These are phyloP conservation scores for Lomographa bimaculata DNA, from an alignment of 2,888 invertebrate species.

Conservation along the genomic window DNA sequence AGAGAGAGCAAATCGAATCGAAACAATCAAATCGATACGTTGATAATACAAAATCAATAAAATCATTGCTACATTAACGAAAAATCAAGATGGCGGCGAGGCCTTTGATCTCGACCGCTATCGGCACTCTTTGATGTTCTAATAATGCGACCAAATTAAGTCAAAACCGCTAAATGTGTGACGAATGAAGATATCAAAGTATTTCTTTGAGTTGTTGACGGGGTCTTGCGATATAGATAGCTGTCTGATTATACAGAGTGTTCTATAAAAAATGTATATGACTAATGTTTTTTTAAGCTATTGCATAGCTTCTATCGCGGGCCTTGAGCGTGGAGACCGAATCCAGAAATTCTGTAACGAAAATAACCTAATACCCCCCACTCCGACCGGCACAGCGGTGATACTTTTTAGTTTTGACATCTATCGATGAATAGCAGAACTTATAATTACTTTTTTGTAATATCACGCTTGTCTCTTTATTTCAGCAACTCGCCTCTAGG, in stretches of 20 bases:
- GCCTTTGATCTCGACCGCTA: conserved; percentile 64
- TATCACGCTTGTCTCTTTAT: too few relatives aligned
- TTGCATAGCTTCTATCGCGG: too few relatives aligned
- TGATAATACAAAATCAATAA: conserved; percentile 80
- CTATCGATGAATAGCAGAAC: too few relatives aligned
- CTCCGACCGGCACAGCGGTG: too few relatives aligned
- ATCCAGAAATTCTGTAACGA: too few relatives aligned
- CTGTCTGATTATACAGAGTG: conserved; percentile 37
- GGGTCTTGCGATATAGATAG: conserved; percentile 40
- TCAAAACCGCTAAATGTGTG: conserved; percentile 78
- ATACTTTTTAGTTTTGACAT: too few relatives aligned
- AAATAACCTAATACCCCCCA: too few relatives aligned
- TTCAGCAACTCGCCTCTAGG: too few relatives aligned
- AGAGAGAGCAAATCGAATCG: conserved; percentile 71
- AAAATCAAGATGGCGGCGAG: conserved; percentile 49
- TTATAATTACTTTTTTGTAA: too few relatives aligned
- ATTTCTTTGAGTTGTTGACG: conserved; percentile 64
- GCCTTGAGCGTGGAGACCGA: too few relatives aligned
- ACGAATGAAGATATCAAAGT: conserved; percentile 81
- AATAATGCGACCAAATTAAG: conserved; percentile 81
- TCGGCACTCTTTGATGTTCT: conserved; percentile 74
- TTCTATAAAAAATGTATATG: not conserved
- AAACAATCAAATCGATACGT: conserved; percentile 53
- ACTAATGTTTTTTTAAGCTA: too few relatives aligned
- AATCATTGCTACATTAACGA: conserved; percentile 56